Conservation (phyloP, 2,888 invertebrate genomes). For the Apomyelois bistriatella region DNA sequence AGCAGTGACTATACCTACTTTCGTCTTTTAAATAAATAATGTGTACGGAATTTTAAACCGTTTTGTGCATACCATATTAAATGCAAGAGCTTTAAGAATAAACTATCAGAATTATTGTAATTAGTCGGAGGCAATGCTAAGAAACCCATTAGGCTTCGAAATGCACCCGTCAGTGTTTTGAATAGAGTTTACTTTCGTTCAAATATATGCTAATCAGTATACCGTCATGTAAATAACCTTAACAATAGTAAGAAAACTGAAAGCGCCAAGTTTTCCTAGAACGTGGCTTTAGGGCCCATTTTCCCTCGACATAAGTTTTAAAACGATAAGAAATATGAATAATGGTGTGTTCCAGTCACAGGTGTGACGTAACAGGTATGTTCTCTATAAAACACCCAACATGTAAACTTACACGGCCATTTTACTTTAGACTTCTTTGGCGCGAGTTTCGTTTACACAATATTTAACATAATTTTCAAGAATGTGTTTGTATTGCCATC, state of each 20-base stretch:
- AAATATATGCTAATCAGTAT: background rate
- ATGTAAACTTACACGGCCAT: slow-evolving; percentile 54
- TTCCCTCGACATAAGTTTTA: slow-evolving; percentile 33
- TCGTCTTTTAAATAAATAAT: too few species aligned
- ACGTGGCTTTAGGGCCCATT: slow-evolving; percentile 31
- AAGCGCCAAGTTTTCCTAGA: slow-evolving; percentile 31
- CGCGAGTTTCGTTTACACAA: slow-evolving; percentile 37
- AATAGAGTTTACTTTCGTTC: background rate
- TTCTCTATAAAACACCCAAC: slow-evolving; percentile 65
- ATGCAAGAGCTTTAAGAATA: slow-evolving; percentile 1
- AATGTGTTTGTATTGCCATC: slow-evolving; percentile 33
- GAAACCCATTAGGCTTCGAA: background rate
- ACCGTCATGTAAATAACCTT: slow-evolving; percentile 15
- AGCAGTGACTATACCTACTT: too few species aligned
- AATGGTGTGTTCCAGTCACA: slow-evolving; percentile 48
- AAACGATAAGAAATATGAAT: slow-evolving; percentile 59
- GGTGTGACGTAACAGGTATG: slow-evolving; percentile 71
- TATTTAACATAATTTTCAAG: slow-evolving; percentile 41
- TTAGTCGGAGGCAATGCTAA: background rate
- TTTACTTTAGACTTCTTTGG: slow-evolving; percentile 47
- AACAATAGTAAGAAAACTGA: slow-evolving; percentile 42
- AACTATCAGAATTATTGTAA: slow-evolving; percentile 3
- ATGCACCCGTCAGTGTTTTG: background rate
- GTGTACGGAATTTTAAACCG: background rate
- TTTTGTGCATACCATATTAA: background rate